These are phyloP conservation scores for Chloebia gouldiae DNA, from an alignment of 2,113 vertebrate species.

Conservation along the genomic window DNA sequence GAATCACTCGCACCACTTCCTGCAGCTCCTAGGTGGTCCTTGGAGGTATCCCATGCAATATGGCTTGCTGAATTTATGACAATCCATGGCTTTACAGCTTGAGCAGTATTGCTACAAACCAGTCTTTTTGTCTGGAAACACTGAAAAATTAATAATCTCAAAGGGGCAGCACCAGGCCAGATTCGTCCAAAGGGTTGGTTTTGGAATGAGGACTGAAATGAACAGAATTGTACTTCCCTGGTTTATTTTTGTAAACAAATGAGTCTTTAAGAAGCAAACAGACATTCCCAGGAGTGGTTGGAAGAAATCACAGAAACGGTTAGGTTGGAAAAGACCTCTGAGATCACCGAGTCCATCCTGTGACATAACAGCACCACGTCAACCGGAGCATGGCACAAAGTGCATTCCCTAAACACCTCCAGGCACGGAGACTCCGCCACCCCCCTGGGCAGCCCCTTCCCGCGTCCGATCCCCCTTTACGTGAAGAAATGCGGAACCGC, in stretches of 20 bases:
- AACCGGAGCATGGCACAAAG: rapidly evolving
- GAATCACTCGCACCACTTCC: conserved; percentile 13
- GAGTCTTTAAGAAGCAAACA: not conserved
- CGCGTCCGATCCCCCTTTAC: rapidly evolving
- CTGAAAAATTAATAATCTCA: not conserved
- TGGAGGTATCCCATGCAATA: not conserved
- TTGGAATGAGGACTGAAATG: not conserved
- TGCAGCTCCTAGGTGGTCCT: conserved; percentile 25
- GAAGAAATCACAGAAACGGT: not conserved
- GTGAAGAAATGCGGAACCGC: rapidly evolving
- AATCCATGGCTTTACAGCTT: not conserved
- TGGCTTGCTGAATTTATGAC: not conserved
- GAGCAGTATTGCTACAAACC: not conserved
- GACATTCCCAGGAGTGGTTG: not conserved
- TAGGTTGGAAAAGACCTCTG: not conserved
- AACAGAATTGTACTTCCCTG: not conserved
- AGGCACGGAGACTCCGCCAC: not conserved
- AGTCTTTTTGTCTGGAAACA: not conserved
- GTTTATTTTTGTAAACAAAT: not conserved
- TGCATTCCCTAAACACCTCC: not conserved
- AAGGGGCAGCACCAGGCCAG: not conserved
- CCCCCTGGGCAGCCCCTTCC: not conserved
- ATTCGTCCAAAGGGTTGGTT: not conserved
- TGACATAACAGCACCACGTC: not conserved
- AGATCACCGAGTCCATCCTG: not conserved